Conservation (phyloP, 2,113 vertebrate genomes). For the Chaenogobius annularis region DNA sequence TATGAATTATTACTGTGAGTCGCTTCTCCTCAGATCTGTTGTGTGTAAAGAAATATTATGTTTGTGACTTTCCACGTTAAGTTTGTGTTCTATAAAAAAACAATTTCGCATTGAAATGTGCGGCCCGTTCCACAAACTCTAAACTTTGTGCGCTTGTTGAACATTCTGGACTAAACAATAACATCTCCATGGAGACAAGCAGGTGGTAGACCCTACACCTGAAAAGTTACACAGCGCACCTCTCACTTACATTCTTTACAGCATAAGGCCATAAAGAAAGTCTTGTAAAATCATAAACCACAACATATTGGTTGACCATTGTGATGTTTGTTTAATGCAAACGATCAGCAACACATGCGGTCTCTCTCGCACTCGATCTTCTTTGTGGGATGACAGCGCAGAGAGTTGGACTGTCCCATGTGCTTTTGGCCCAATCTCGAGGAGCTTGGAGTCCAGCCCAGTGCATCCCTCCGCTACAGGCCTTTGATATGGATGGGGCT, state of each 20-base stretch:
- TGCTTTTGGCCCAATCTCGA: conserved; percentile 68
- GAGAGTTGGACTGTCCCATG: conserved; percentile 72
- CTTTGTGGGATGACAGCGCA: conserved; percentile 68
- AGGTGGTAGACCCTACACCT: not conserved
- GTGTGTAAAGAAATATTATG: too few relatives aligned
- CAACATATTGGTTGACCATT: conserved; percentile 66
- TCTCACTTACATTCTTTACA: conserved; percentile 4
- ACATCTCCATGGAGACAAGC: not conserved
- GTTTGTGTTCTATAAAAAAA: too few relatives aligned
- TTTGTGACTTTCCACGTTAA: too few relatives aligned
- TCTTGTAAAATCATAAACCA: conserved; percentile 50
- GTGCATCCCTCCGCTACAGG: conserved; percentile 55
- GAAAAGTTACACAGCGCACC: not conserved
- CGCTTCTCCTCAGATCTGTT: too few relatives aligned
- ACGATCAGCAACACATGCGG: conserved; percentile 77
- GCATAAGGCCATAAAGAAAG: conserved; percentile 45
- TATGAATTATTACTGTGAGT: too few relatives aligned
- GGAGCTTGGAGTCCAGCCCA: conserved; percentile 65
- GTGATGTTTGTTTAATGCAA: conserved; percentile 64
- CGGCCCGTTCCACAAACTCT: too few relatives aligned
- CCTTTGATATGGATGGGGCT: conserved; percentile 73
- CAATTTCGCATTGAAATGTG: too few relatives aligned
- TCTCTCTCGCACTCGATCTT: conserved; percentile 69
- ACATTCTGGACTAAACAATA: not conserved
- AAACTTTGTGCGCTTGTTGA: too few relatives aligned